These are phyloP conservation scores for Hyphantria cunea DNA, from an alignment of 1,140 invertebrate genomes.

Conservation along the genomic window DNA sequence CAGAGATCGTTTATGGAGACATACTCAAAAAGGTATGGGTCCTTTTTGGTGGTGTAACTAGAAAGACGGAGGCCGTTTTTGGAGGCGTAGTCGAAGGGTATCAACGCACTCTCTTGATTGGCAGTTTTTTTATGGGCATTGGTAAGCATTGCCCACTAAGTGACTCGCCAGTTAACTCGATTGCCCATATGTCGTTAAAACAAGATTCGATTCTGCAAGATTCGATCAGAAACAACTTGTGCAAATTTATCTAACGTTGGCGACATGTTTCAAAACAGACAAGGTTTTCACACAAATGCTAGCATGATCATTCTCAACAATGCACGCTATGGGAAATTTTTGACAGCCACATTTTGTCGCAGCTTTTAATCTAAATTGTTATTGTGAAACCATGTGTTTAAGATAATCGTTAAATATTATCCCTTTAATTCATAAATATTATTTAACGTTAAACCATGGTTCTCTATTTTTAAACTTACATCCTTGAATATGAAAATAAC, in stretches of 20 bases:
- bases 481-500: too few species aligned
- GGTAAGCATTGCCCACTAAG: slow-evolving; percentile 18
- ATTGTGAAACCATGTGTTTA: slow-evolving; percentile 49
- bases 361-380: slow-evolving; percentile 51
- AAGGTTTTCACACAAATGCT: slow-evolving; percentile 55
- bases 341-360: slow-evolving; percentile 45
- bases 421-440: background rate
- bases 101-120: slow-evolving; percentile 14
- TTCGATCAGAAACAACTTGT: slow-evolving; percentile 18
- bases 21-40: too few species aligned
- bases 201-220: slow-evolving; percentile 12
- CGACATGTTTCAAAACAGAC: slow-evolving; percentile 55
- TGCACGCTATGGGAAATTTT: slow-evolving; percentile 58
- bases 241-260: slow-evolving; percentile 11
- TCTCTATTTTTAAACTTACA: too few species aligned
- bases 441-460: too few species aligned
- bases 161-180: too few species aligned
- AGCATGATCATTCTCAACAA: slow-evolving; percentile 54
- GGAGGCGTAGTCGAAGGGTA: too few species aligned
- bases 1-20: too few species aligned
- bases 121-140: background rate
- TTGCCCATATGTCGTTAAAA: too few species aligned
- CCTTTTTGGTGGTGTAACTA: too few species aligned
- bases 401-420: slow-evolving; percentile 25
- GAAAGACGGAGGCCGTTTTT: too few species aligned